These are phyloP conservation scores for Irena cyanogastra DNA, from an alignment of 2,113 vertebrate species.

Conservation along the genomic window DNA sequence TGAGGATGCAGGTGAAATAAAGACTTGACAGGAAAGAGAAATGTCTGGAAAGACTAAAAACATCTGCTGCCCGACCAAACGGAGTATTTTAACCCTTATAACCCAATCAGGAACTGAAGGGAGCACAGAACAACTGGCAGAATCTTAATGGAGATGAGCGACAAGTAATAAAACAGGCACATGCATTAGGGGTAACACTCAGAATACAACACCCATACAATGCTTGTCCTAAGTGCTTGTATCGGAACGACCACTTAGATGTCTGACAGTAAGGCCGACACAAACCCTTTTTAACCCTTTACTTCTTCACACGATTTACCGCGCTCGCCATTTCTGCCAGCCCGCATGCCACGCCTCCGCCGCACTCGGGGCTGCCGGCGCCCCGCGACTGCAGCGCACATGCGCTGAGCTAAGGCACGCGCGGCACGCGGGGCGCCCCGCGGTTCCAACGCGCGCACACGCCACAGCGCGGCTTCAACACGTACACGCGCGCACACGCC, in stretches of 20 bases:
- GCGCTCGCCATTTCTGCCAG: background rate
- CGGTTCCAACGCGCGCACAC: too few species aligned
- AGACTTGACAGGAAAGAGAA: background rate
- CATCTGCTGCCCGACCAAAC: background rate
- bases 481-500: background rate
- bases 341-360: accelerated
- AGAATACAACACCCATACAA: background rate
- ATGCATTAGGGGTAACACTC: background rate
- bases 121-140: background rate
- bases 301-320: background rate
- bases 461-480: too few species aligned
- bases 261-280: background rate
- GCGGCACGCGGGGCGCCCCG: too few species aligned
- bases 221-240: background rate
- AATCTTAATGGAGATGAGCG: background rate
- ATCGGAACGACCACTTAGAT: background rate
- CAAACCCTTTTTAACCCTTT: background rate
- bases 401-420: too few species aligned
- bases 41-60: background rate
- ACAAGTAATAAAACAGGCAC: background rate
- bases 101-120: background rate
- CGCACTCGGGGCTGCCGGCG: accelerated
- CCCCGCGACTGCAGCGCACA: background rate
- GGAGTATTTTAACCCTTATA: background rate
- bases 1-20: background rate